Evolutionary conservation across 2,888 invertebrate species (phyloP).

Genomic region (Silvanus unidentatus): DNA sequence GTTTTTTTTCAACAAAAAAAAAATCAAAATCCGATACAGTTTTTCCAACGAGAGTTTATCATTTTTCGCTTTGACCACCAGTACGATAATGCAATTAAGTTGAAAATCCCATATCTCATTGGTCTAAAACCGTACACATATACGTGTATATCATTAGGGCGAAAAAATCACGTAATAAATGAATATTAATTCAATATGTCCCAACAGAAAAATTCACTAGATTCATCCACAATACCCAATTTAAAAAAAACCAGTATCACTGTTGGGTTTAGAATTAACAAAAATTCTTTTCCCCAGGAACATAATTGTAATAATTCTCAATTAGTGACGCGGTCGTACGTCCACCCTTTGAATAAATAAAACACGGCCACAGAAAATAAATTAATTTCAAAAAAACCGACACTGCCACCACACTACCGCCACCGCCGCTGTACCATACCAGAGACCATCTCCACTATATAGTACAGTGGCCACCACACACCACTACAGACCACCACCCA

Average conservation of each 20-base stretch:
- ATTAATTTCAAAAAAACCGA: conserved; percentile 36
- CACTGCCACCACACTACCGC: conserved; percentile 17
- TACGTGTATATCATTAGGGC: neutral
- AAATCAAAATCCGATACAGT: no score
- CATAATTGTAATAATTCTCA: conserved; percentile 42
- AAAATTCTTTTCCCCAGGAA: conserved; percentile 35
- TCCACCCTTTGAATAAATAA: conserved; percentile 39
- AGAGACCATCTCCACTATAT: no score
- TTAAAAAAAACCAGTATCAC: conserved; percentile 21
- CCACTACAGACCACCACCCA: no score
- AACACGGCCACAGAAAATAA: conserved; percentile 34
- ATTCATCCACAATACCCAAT: conserved; percentile 34
- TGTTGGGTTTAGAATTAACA: conserved; percentile 26
- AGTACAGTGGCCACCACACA: no score
- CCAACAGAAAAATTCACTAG: conserved; percentile 40
- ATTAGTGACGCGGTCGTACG: conserved; percentile 32
- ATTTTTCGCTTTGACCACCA: no score
- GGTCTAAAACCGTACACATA: neutral
- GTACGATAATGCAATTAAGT: no score
- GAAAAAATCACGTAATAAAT: conserved; percentile 34
- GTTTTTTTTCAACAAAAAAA: no score
- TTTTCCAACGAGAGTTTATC: no score
- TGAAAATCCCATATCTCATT: conserved; percentile 1
- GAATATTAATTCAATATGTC: conserved; percentile 44
- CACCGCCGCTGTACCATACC: no score